Conservation (phyloP, 2,113 vertebrate genomes). For the Barbus barbus region DNA sequence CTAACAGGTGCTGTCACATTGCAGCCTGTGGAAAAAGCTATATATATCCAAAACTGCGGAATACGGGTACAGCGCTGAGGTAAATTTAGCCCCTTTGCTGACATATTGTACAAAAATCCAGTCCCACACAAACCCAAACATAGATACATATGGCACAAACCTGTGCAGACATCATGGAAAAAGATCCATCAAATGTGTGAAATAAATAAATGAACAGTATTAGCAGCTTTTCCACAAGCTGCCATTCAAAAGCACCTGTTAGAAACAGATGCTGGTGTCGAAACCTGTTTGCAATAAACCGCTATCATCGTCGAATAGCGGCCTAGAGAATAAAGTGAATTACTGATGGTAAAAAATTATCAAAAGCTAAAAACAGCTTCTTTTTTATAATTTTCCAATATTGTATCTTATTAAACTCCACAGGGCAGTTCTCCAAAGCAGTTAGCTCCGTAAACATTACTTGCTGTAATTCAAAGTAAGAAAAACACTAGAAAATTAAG, state of each 20-base stretch:
- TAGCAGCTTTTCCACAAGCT: neutral
- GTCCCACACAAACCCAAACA: neutral
- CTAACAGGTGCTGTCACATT: neutral
- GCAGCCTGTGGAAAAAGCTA: neutral
- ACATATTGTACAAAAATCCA: neutral
- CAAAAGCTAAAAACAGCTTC: neutral
- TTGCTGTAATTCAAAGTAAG: neutral
- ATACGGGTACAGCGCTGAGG: neutral
- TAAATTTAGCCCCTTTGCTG: neutral
- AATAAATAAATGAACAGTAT: neutral
- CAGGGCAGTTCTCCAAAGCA: neutral
- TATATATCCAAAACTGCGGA: too few species aligned
- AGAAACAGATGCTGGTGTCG: neutral
- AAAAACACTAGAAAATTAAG: neutral
- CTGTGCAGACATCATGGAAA: neutral
- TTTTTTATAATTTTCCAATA: neutral
- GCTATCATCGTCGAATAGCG: neutral
- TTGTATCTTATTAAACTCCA: neutral
- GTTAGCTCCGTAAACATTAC: too few species aligned
- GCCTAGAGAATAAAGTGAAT: neutral
- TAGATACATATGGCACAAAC: neutral
- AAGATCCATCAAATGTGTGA: neutral
- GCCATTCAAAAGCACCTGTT: neutral
- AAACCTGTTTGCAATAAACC: neutral
- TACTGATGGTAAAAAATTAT: neutral